Conservation (phyloP, 2,797 vertebrate genomes). For the Eutrigla gurnardus region DNA sequence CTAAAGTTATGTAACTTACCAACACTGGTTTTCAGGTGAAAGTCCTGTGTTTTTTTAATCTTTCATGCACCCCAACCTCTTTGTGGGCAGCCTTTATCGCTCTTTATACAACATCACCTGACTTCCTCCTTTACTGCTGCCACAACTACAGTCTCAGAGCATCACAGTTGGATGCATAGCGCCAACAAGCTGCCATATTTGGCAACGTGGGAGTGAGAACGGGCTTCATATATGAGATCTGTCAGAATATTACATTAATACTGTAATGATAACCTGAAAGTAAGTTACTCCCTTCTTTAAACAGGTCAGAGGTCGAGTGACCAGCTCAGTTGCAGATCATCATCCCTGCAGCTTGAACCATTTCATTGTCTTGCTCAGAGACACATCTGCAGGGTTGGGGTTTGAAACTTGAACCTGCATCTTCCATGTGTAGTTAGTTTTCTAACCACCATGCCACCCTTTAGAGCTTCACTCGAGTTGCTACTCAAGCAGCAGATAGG, state of each 20-base stretch:
- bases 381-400: slow-evolving; percentile 12
- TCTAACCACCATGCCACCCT: slow-evolving; percentile 24
- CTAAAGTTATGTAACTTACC: neutral
- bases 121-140: neutral
- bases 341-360: neutral
- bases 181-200: neutral
- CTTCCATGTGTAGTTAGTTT: slow-evolving; percentile 60
- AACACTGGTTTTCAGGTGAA: too few relatives aligned
- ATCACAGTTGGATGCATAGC: neutral
- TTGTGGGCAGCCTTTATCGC: neutral
- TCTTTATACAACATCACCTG: neutral
- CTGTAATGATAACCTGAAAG: neutral
- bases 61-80: neutral
- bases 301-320: slow-evolving; percentile 10
- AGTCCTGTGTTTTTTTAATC: neutral
- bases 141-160: neutral
- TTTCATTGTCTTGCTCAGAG: slow-evolving; percentile 10
- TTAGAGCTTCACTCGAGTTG: slow-evolving; percentile 22
- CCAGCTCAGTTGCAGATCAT: slow-evolving; percentile 1
- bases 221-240: neutral
- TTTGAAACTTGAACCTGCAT: slow-evolving; percentile 36
- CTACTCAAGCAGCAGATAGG: slow-evolving; percentile 49
- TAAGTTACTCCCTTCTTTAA: neutral
- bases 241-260: neutral
- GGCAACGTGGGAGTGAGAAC: neutral